These are phyloP conservation scores for Tenthredo mesomela DNA, from an alignment of 2,888 invertebrate genomes.

Conservation along the genomic window DNA sequence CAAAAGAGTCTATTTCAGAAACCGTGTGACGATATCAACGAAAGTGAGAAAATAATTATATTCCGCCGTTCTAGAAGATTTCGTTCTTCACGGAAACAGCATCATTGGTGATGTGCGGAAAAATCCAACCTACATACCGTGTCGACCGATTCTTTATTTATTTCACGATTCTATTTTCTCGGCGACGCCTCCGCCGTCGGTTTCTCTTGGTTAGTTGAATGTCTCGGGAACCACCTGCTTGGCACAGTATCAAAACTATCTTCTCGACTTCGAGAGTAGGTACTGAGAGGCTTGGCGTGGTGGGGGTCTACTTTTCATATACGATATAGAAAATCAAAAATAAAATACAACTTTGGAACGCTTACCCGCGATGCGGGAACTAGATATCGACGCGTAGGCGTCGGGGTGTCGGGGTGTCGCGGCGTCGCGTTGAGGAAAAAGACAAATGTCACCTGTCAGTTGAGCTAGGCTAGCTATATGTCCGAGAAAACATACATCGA, in stretches of 20 bases:
- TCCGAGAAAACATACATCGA: background rate
- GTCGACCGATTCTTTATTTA: constrained; percentile 51
- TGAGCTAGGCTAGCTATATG: constrained; percentile 11
- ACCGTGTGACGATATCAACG: background rate
- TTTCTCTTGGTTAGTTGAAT: constrained; percentile 47
- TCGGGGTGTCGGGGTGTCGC: constrained; percentile 6
- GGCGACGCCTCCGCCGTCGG: constrained; percentile 56
- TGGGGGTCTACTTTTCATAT: background rate
- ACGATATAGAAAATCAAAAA: constrained; percentile 26
- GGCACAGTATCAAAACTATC: constrained; percentile 70
- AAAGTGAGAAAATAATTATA: constrained; percentile 22
- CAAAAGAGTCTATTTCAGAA: constrained; percentile 20
- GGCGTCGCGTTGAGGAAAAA: constrained; percentile 15
- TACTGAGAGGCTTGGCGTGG: background rate
- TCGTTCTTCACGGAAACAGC: constrained; percentile 40
- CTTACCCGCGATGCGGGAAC: background rate
- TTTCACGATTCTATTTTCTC: constrained; percentile 52
- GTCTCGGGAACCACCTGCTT: constrained; percentile 74
- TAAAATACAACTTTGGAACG: constrained; percentile 30
- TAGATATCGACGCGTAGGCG: constrained; percentile 29
- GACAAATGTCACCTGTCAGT: constrained; percentile 44
- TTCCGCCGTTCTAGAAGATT: constrained; percentile 39
- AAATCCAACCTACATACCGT: constrained; percentile 72
- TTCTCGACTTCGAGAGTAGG: constrained; percentile 4
- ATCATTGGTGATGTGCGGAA: constrained; percentile 74